A percentile compares a stretch with the other conserved stretches of the same genome.
Evolutionary conservation across 2,888 invertebrate genomes (phyloP).

Genomic region (Baccha elongata): DNA sequence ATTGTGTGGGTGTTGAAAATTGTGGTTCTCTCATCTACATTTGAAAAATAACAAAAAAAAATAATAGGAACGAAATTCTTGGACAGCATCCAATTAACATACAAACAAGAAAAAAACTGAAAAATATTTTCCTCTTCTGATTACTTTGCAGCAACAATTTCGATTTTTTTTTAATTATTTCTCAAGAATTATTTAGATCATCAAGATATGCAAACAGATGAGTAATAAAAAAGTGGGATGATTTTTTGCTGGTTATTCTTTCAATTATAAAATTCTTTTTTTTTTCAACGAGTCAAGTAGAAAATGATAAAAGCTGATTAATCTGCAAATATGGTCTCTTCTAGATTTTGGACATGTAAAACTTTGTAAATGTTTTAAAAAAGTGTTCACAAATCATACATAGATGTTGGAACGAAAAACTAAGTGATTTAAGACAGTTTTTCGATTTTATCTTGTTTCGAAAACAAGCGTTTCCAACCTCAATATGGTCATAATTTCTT

Average conservation of each 20-base stretch:
- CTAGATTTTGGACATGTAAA: too few species aligned
- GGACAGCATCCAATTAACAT: conserved; percentile 54
- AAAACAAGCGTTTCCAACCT: conserved; percentile 21
- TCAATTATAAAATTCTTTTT: too few species aligned
- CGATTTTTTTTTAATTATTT: neutral
- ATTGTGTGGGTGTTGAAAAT: conserved; percentile 52
- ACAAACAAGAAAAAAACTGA: conserved; percentile 42
- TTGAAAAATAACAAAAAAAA: neutral
- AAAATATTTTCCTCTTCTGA: conserved; percentile 41
- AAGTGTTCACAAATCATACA: too few species aligned
- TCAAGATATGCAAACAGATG: conserved; percentile 19
- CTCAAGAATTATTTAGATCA: conserved; percentile 1
- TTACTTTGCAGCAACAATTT: conserved; percentile 34
- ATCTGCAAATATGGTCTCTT: too few species aligned
- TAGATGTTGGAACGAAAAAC: too few species aligned
- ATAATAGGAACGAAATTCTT: conserved; percentile 47
- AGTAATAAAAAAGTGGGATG: neutral
- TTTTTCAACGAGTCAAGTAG: too few species aligned
- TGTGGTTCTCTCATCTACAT: conserved; percentile 15
- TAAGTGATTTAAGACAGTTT: neutral
- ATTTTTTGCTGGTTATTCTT: too few species aligned
- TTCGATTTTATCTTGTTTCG: neutral
- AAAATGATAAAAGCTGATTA: too few species aligned
- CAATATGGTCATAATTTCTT: neutral
- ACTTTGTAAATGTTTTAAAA: too few species aligned